phyloP scores from a whole-genome alignment of 2,113 vertebrate species.

The Dicerorhinus sumatrensis region DNA sequence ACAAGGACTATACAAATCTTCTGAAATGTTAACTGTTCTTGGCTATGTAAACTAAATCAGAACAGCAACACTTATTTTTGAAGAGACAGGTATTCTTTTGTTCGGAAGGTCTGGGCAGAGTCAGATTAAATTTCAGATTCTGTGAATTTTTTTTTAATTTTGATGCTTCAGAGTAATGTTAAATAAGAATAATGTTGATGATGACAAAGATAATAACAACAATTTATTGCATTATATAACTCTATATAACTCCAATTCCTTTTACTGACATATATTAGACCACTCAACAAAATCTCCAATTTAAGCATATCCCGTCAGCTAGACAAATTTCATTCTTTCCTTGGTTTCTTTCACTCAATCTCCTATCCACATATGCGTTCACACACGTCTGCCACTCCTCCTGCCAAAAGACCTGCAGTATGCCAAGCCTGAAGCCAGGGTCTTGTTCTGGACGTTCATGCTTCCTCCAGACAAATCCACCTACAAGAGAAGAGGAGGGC shows the following conservation, averaged over 20 bases:
- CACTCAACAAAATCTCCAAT: neutral
- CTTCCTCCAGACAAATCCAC: neutral
- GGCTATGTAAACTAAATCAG: neutral
- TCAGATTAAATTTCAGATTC: conserved; percentile 29
- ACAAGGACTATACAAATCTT: conserved; percentile 6
- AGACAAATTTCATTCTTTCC: neutral
- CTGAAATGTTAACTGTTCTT: neutral
- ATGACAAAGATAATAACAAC: neutral
- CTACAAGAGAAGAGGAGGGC: neutral
- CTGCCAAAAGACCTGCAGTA: neutral
- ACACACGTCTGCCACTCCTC: neutral
- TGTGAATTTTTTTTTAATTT: neutral
- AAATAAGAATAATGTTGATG: neutral
- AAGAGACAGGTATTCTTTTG: neutral
- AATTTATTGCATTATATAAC: neutral
- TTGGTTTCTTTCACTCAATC: conserved; percentile 28
- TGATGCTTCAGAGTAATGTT: neutral
- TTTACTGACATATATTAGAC: neutral
- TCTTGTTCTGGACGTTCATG: neutral
- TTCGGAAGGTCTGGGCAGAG: neutral
- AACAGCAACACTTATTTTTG: neutral
- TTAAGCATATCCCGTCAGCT: neutral
- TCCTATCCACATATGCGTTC: neutral
- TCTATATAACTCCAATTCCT: neutral
- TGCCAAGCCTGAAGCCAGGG: neutral